Evolutionary conservation across 2,888 invertebrate species (phyloP), one percentile per base, ranked within the genome.

Genomic region (Petrophora chlorosata): DNA sequence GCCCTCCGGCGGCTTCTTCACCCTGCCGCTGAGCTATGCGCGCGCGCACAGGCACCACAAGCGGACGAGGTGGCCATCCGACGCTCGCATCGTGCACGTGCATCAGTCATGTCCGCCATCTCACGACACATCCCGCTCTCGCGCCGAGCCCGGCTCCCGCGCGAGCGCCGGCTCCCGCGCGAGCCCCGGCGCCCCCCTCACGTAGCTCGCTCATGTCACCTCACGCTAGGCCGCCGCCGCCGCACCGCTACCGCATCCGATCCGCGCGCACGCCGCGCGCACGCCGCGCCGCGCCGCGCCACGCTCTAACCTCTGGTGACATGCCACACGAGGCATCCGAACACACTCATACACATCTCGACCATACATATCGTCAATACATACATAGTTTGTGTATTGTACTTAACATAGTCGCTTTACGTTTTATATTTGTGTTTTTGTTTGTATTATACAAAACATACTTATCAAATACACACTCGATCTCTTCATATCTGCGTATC

Each of bases 11-110:
- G 93, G 93, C 65, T 92, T 93, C 89, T 93, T 94, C 91, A 94
- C 93, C 76, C 90, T 94, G 90, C 94, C 94, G 73, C 90, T 95
- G 89, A 94, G 94, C 88, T 94, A 94, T 91, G 94, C 94, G 91
- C 93, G 95, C 85, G 94, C 94, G 91, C 93, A 93, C 88, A 92
- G 92, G 70, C 94, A 94, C 79, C 95, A 95, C 90, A 95, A 95
- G 90, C 92, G 95, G 89, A 94, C 94, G 92, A 95, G 95, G 95
- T 95, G 93, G 79, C 71, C 48, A 48, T 48, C 36, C 22, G 48
- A 69, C 74, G 71, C 74, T 73, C 75, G 76, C 77, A 79, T 79
- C 70, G 75, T 82, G 83, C 84, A 83, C 85, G 79, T 76, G 71
- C 78, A 72, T 71, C 66, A 30, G 12, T 35, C 44, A 47, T 30